Evolutionary conservation across 2,888 invertebrate genomes (phyloP), one percentile per base, ranked within the genome.

Genomic region (Drosophila cognata): DNA sequence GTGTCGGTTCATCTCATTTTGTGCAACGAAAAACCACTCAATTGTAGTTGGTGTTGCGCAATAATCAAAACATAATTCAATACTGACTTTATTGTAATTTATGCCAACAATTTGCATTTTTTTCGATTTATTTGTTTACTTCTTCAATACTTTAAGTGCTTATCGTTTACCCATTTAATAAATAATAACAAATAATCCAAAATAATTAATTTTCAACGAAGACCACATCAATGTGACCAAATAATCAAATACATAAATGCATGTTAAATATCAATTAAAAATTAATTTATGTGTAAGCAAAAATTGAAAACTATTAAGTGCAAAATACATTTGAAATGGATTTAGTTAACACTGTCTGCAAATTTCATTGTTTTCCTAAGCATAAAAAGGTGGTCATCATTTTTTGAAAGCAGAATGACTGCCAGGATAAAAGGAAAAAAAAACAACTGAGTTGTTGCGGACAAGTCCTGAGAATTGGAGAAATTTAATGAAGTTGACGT

Each of bases 211-310:
- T 65, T 65, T 66, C 16, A 63, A 48, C 25, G 29, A 36, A 46
- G 36, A 28, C 58, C 57, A 38, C 36, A 66, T 18, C 25, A 52
- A 35, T 43, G 13, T 36, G 36, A 52, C 43, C 66, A 58, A 66
- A 52, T 43, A n/a, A 16, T 5, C 25, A 58, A 43, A 36, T 4
- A n/a, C 4, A n/a, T 41, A 21, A 43, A 57, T 28, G 18, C 11
- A 52, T 43, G 7, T 28, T 1, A 29, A 36, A 66, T 52, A 28
- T 31, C n/a, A 46, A 66, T 66, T 46, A 36, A 25, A 31, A 28
- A 25, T 31, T 52, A 25, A 69, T 56, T 41, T 64, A 11, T 59
- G 8, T 11, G 35, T n/a, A 48, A 21, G n/a, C 57, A 52, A 8
- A 4, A 35, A 35, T 29, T 29, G 5, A 11, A 21, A 59, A 28